phyloP scores from a whole-genome alignment of 1,140 invertebrate genomes.

The Drosophila micromelanica region DNA sequence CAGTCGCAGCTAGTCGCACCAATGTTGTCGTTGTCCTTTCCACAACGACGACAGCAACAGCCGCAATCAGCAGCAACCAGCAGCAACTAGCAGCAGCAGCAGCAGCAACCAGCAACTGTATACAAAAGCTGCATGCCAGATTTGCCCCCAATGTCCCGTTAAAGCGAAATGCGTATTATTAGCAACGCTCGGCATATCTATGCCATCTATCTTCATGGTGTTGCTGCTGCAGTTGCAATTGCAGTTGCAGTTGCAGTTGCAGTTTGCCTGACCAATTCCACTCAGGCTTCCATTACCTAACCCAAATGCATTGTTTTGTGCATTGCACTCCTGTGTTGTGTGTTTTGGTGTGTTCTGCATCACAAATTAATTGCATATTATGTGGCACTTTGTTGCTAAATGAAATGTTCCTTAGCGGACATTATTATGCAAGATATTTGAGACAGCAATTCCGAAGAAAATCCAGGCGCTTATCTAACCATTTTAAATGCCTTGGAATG shows the following conservation, averaged over 20 bases:
- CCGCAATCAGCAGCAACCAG: constrained; percentile 29
- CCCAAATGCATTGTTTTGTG: constrained; percentile 38
- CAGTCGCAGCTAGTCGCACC: constrained; percentile 9
- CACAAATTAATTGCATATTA: constrained; percentile 30
- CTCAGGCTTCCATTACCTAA: constrained; percentile 12
- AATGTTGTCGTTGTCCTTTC: constrained; percentile 56
- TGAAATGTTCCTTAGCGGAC: constrained; percentile 11
- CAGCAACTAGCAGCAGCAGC: constrained; percentile 1
- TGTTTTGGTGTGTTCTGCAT: constrained; percentile 10
- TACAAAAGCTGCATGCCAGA: constrained; percentile 43
- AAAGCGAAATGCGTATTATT: constrained; percentile 59
- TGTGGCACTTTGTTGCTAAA: constrained; percentile 32
- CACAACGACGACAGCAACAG: constrained; percentile 52
- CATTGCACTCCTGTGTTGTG: constrained; percentile 9
- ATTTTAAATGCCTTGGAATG: neutral
- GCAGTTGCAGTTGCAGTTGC: constrained; percentile 19
- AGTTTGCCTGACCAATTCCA: constrained; percentile 1
- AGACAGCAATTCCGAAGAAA: neutral
- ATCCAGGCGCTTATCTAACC: neutral
- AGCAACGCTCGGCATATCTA: constrained; percentile 52
- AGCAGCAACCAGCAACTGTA: constrained; percentile 12
- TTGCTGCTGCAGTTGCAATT: constrained; percentile 3
- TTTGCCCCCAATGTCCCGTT: constrained; percentile 60
- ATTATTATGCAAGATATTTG: constrained; percentile 5
- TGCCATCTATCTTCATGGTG: constrained; percentile 50